A percentile compares a stretch with the other conserved stretches of the same genome.
These are phyloP conservation scores for Papilio gigon DNA, from an alignment of 2,888 invertebrate genomes.

Conservation along the genomic window DNA sequence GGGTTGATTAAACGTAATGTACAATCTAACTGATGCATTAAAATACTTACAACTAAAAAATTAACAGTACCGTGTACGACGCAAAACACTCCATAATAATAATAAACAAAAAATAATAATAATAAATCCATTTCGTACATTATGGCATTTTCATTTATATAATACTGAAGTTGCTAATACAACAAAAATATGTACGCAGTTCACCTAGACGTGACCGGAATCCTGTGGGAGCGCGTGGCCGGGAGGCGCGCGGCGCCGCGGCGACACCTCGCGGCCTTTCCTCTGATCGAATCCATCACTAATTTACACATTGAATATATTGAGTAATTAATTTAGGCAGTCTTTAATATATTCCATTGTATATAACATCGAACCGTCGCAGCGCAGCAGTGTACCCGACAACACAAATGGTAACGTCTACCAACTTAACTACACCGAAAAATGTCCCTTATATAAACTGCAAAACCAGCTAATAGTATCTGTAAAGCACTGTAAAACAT, in stretches of 20 bases:
- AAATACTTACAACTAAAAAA: constrained; percentile 62
- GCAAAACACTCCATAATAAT: constrained; percentile 65
- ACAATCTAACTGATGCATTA: constrained; percentile 63
- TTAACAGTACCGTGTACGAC: constrained; percentile 62
- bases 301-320: constrained; percentile 71
- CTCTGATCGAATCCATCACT: constrained; percentile 59
- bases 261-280: not conserved
- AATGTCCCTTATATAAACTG: constrained; percentile 67
- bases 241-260: no score
- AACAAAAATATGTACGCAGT: constrained; percentile 76
- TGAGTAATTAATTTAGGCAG: constrained; percentile 81
- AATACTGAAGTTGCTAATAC: constrained; percentile 82
- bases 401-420: constrained; percentile 77
- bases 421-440: constrained; percentile 70
- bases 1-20: constrained; percentile 68
- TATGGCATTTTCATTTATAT: constrained; percentile 78
- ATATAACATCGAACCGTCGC: constrained; percentile 69
- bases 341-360: constrained; percentile 78
- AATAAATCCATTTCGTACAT: constrained; percentile 75
- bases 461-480: constrained; percentile 74
- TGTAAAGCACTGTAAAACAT: constrained; percentile 78
- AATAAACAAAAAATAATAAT: constrained; percentile 61
- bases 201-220: constrained; percentile 52
- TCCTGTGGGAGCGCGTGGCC: not conserved
- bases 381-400: constrained; percentile 70